phyloP scores from a whole-genome alignment of 2,888 invertebrate species.

The Yponomeuta malinellus region DNA sequence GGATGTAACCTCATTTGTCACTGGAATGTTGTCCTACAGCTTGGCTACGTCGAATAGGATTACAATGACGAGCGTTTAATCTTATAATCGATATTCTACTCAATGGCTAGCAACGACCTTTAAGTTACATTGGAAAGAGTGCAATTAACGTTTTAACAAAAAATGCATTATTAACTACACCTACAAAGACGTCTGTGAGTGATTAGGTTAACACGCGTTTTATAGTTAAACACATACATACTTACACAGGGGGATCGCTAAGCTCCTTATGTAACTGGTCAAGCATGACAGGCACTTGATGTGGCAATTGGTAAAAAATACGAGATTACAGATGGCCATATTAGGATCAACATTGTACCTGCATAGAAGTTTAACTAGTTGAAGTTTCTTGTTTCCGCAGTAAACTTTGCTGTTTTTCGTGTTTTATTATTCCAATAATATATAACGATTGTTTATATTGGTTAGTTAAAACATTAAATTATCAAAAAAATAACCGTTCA shows the following conservation, averaged over 20 bases:
- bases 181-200: neutral
- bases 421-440: too few relatives aligned
- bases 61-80: constrained; percentile 15
- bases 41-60: constrained; percentile 16
- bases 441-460: too few relatives aligned
- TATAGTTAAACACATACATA: neutral
- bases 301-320: neutral
- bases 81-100: constrained; percentile 13
- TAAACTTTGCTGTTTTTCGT: too few relatives aligned
- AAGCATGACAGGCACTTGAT: neutral
- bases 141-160: neutral
- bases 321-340: neutral
- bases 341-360: neutral
- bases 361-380: neutral
- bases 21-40: constrained; percentile 14
- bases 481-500: too few relatives aligned
- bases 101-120: neutral
- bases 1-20: neutral
- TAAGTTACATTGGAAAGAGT: neutral
- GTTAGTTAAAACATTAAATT: too few relatives aligned
- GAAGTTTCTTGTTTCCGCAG: neutral
- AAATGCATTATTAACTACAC: neutral
- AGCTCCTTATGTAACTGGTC: neutral
- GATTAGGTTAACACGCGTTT: too few relatives aligned
- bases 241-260: neutral